phyloP scores from a whole-genome alignment of 2,888 invertebrate genomes.

The Proisotoma minuta region DNA sequence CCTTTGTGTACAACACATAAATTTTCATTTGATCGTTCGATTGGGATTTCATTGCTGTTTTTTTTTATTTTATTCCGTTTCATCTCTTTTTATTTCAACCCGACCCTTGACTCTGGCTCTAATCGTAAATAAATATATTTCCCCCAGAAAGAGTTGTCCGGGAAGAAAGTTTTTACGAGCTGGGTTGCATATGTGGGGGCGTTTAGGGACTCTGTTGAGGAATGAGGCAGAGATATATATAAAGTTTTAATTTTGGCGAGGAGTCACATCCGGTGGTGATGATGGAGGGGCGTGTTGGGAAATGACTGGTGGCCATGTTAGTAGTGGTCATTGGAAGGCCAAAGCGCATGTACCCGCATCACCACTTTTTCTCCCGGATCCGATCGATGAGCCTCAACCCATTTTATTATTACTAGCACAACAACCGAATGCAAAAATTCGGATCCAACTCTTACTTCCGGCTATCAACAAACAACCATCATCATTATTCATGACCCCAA shows the following conservation, averaged over 20 bases:
- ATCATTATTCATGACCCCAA: not conserved
- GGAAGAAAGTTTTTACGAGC: conserved; percentile 10
- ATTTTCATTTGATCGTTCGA: conserved; percentile 15
- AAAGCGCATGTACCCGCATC: conserved; percentile 41
- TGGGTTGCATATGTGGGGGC: not conserved
- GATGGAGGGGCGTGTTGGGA: conserved; percentile 43
- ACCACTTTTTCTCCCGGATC: conserved; percentile 22
- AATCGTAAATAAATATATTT: conserved; percentile 2
- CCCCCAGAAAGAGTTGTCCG: not conserved
- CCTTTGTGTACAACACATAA: conserved; percentile 5
- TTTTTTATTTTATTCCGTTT: conserved; percentile 6
- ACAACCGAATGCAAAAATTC: not conserved
- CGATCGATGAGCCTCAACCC: conserved; percentile 1
- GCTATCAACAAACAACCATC: not conserved
- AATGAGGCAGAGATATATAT: conserved; percentile 24
- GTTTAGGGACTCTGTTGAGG: not conserved
- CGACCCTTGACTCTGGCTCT: not conserved
- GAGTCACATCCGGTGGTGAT: conserved; percentile 21
- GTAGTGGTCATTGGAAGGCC: conserved; percentile 48
- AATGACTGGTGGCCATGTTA: conserved; percentile 49
- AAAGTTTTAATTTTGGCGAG: conserved; percentile 40
- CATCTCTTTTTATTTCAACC: conserved; percentile 5
- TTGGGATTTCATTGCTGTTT: conserved; percentile 12
- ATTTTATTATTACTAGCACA: conserved; percentile 1
- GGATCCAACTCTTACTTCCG: not conserved